Base-by-base conservation (phyloP, 2,113 vertebrate genomes). In the Hirundichthys speculiger region DNA sequence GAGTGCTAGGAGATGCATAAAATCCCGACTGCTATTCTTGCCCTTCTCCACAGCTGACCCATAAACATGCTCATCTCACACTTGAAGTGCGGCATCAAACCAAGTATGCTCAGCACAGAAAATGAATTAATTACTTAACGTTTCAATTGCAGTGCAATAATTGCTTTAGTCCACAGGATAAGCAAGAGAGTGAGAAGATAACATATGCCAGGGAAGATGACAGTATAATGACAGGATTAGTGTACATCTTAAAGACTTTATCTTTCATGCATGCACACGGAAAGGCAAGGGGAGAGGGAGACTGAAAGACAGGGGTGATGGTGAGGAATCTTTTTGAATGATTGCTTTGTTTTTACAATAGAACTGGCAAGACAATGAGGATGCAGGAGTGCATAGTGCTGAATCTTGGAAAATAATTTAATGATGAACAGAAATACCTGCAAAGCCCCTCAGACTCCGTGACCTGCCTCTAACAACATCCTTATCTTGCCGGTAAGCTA, bases 81-180 rank as follows among this genome's bases (percentile, higher is more conserved):
- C 89, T 87, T 84, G 47, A 77, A 86, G 86, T 67, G 79, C 72
- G 77, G 89, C 90, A 91, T 94, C 92, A 94, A 93, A 94, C 93
- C 92, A 93, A 94, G 89, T 64, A 77, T 85, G 93, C 94, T 92
- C 90, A 75, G 93, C 88, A 91, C 92, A 91, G 92, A 93, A 94
- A 96, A 94, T 94, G 89, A 94, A 95, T 92, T 93, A 94, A 97
- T 96, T 95, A 95, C 90, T 92, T 71, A 40, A 89, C 88, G 92
- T 94, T 94, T 94, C 91, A 89, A 97, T 95, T 96, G 92, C 83
- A 79, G 90, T 86, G 2, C 47, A 90, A 91, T 93, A 86, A 94
- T 94, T 93, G 93, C 93, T 94, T 88, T 93, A 73, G 80, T 69
- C 79, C 69, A 73, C 67, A 75, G 92, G 92, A 94, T 91, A 93